phyloP scores from a whole-genome alignment of 2,113 vertebrate genomes.

The Craseonycteris thonglongyai region DNA sequence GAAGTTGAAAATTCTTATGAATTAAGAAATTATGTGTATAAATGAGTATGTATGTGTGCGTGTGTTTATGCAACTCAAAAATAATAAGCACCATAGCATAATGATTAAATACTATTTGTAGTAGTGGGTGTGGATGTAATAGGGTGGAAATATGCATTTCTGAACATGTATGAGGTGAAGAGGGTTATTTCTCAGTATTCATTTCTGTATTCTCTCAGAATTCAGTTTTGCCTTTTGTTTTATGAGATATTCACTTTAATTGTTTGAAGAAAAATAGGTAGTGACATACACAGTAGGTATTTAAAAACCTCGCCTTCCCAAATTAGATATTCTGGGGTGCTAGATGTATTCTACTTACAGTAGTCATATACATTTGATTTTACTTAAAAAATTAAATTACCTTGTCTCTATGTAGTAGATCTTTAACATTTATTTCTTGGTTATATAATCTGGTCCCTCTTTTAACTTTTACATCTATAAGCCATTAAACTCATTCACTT shows the following conservation, averaged over 20 bases:
- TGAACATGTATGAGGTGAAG: rapidly evolving
- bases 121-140: rapidly evolving
- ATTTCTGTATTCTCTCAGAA: neutral
- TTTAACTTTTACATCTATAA: neutral
- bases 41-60: neutral
- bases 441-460: neutral
- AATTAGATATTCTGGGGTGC: neutral
- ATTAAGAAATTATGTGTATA: neutral
- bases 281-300: neutral
- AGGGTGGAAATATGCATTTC: neutral
- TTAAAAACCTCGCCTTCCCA: neutral
- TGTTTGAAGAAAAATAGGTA: neutral
- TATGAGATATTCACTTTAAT: neutral
- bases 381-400: neutral
- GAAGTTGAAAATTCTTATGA: neutral
- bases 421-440: neutral
- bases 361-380: neutral
- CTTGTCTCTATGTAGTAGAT: neutral
- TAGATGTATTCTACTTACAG: neutral
- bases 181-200: neutral
- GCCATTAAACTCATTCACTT: neutral
- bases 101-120: neutral
- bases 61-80: neutral
- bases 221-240: neutral
- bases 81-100: neutral